Evolutionary conservation across 1,140 invertebrate species (phyloP), one percentile per base, ranked within the genome.

Genomic region (Leptonema lineaticorne): DNA sequence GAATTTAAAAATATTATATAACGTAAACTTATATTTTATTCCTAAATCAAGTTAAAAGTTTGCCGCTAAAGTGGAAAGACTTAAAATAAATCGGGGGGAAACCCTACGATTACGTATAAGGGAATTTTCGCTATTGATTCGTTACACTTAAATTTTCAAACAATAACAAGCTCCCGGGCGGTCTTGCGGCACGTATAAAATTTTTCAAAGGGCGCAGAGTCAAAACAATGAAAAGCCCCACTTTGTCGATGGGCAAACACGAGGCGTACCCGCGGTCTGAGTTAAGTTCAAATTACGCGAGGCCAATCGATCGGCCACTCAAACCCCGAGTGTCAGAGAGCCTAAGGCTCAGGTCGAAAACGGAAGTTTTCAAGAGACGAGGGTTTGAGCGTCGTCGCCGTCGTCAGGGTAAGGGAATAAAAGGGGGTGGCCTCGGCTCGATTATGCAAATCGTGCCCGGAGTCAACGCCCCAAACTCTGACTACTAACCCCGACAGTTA

Each of bases 271-370:
- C 9, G 18, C 29, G n/a, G 18, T 37, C 58, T 22, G n/a, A 18
- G 29, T 24, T 37, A 53, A 53, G 56, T 58, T 58, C 58, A 22
- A 62, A 62, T 62, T 62, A 62, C 58, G 28, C 58, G 29, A 4
- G 29, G 29, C 29, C 58, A 62, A 62, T 62, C 58, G 58, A 62
- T 62, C 2, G 11, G 29, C 29, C 24, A 28, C 41, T 30, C 4
- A 41, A n/a, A n/a, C 11, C 18, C 28, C 24, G 30, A 62, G 58
- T 62, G 30, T 58, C 26, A 18, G 18, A 58, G 48, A 4, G 33
- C 24, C 58, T 6, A 57, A 11, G 53, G 24, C 20, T 20, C 6
- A 30, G 33, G 29, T 27, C 24, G 26, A 58, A 48, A 41, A 41
- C 37, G 37, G 37, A 41, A 4, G 37, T 41, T 41, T 9, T 48